A percentile compares a stretch with the other conserved stretches of the same genome.
These are phyloP conservation scores for Napeogenes inachia DNA, from an alignment of 2,888 invertebrate species.

Conservation along the genomic window DNA sequence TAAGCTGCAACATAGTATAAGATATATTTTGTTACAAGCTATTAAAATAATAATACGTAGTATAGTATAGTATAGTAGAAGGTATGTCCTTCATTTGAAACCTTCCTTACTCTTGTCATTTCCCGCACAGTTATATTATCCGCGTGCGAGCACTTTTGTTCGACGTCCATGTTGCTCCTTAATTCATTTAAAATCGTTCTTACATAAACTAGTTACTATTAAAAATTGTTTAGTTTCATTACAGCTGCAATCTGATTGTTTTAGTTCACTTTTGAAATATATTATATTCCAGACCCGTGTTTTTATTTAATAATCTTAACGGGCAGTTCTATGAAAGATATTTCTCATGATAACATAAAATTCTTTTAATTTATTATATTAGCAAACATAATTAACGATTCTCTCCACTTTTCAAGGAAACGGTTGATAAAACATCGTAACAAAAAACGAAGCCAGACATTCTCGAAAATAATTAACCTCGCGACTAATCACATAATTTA, in stretches of 20 bases:
- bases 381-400: background rate
- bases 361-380: background rate
- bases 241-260: conserved; percentile 4
- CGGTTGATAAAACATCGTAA: conserved; percentile 5
- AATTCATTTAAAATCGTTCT: conserved; percentile 52
- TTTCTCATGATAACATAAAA: background rate
- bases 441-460: conserved; percentile 19
- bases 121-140: conserved; percentile 7
- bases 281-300: too few relatives aligned
- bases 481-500: conserved; percentile 12
- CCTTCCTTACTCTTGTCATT: conserved; percentile 3
- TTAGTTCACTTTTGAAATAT: too few relatives aligned
- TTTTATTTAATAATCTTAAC: too few relatives aligned
- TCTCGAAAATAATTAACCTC: conserved; percentile 24
- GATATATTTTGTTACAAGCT: too few relatives aligned
- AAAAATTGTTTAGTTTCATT: conserved; percentile 10
- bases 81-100: background rate
- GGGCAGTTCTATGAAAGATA: too few relatives aligned
- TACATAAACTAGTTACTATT: conserved; percentile 24
- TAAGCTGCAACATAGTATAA: too few relatives aligned
- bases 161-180: conserved; percentile 44
- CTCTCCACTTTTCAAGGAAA: background rate
- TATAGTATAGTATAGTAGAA: too few relatives aligned
- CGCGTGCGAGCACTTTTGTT: conserved; percentile 28
- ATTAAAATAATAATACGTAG: too few relatives aligned